Percentiles rank a stretch among this genome's conserved stretches.
phyloP scores from a whole-genome alignment of 2,888 invertebrate species.

The Xiphydria camelus region DNA sequence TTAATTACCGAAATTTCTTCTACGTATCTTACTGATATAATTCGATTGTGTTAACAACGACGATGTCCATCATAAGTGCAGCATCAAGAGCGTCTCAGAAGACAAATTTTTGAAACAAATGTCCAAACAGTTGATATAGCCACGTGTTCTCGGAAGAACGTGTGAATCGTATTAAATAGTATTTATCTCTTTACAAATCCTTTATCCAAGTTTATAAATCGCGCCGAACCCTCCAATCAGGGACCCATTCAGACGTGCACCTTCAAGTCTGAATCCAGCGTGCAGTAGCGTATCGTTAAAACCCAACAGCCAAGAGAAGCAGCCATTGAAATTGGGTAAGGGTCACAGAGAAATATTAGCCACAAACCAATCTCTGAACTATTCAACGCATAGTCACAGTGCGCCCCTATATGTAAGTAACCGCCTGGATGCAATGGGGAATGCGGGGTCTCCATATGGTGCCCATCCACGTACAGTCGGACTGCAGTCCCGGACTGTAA shows the following conservation, averaged over 20 bases:
- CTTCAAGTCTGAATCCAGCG: conserved; percentile 5
- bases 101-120: no score
- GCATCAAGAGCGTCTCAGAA: no score
- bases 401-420: conserved; percentile 31
- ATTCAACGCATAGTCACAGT: conserved; percentile 27
- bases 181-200: conserved; percentile 17
- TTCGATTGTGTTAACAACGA: no score
- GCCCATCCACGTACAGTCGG: no score
- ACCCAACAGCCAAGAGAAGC: conserved; percentile 36
- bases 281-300: conserved; percentile 34
- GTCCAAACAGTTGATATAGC: no score
- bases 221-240: conserved; percentile 31
- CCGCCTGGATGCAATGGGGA: conserved; percentile 25
- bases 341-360: conserved; percentile 26
- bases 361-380: conserved; percentile 30
- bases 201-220: conserved; percentile 33
- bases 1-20: no score
- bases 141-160: no score
- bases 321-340: conserved; percentile 31
- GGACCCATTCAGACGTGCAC: conserved; percentile 26
- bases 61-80: no score
- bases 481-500: no score
- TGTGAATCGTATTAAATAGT: no score
- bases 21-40: no score
- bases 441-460: no score